A percentile compares a stretch with the other conserved stretches of the same genome.
Conservation (phyloP, 2,113 vertebrate species). For the Alligator sinensis region DNA sequence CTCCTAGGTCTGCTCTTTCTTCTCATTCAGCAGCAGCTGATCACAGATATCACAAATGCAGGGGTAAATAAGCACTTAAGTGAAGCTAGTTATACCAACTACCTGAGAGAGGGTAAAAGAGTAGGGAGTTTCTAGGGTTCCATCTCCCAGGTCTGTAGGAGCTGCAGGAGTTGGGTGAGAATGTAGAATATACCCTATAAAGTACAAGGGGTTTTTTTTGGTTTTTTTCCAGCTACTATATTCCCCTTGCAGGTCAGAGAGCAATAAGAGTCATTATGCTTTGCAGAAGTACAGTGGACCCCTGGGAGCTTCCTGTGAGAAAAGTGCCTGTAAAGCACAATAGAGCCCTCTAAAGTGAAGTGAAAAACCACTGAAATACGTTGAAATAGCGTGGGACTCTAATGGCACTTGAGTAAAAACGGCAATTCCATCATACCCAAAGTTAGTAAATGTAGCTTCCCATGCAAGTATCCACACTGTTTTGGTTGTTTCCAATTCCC, state of each 20-base stretch:
- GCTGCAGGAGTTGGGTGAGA: neutral
- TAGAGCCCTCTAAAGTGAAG: rapidly evolving
- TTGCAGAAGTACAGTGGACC: neutral
- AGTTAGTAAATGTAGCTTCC: rapidly evolving
- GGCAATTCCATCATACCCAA: neutral
- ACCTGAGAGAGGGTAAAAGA: neutral
- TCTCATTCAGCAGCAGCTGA: neutral
- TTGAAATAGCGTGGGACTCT: neutral
- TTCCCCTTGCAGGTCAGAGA: neutral
- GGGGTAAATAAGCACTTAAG: rapidly evolving
- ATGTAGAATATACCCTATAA: neutral
- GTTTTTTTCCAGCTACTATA: neutral
- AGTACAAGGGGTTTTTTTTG: neutral
- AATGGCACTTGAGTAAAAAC: neutral
- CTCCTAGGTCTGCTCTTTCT: neutral
- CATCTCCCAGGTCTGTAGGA: neutral
- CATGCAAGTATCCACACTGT: no score
- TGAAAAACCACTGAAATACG: neutral
- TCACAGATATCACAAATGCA: neutral
- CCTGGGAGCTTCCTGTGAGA: neutral
- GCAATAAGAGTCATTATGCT: rapidly evolving
- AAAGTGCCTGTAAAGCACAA: neutral
- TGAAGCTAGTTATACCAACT: neutral
- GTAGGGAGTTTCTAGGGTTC: neutral
- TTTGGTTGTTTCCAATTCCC: no score